phyloP scores from a whole-genome alignment of 2,888 invertebrate genomes.

The Eutolmus rufibarbis region DNA sequence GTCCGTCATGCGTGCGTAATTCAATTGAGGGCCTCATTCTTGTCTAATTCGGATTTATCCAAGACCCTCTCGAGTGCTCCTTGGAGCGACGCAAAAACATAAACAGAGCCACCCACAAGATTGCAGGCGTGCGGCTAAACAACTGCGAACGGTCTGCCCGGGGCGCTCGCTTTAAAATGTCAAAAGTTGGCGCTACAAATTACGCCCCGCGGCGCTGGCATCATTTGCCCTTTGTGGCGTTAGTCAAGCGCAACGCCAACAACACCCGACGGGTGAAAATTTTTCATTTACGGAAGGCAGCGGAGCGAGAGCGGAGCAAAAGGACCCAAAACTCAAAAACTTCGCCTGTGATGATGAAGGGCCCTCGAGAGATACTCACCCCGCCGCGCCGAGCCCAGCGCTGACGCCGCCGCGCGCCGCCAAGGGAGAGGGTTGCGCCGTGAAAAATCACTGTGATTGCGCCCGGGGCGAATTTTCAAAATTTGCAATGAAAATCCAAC shows the following conservation, averaged over 20 bases:
- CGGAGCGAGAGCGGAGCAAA: slow-evolving; percentile 19
- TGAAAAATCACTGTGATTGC: slow-evolving; percentile 44
- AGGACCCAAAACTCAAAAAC: slow-evolving; percentile 27
- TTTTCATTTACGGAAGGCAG: slow-evolving; percentile 39
- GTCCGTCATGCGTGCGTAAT: background rate
- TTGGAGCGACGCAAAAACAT: background rate
- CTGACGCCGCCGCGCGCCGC: background rate
- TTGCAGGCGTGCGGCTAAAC: slow-evolving; percentile 11
- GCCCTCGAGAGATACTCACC: slow-evolving; percentile 39
- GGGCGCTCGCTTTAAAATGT: slow-evolving; percentile 48
- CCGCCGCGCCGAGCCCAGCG: background rate
- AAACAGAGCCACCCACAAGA: slow-evolving; percentile 23
- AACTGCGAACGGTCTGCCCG: background rate
- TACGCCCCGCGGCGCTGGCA: slow-evolving; percentile 57
- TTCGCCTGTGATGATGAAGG: slow-evolving; percentile 32
- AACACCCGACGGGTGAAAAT: slow-evolving; percentile 32
- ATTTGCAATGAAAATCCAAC: slow-evolving; percentile 42
- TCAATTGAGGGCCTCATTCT: background rate
- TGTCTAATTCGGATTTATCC: background rate
- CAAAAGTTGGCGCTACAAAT: slow-evolving; percentile 57
- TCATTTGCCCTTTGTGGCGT: slow-evolving; percentile 40
- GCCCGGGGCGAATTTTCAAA: slow-evolving; percentile 44
- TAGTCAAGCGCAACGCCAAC: slow-evolving; percentile 44
- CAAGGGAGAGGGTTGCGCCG: slow-evolving; percentile 44
- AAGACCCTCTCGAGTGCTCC: background rate